Evolutionary conservation across 2,888 invertebrate species (phyloP), one percentile per base, ranked within the genome.

Genomic region (Chrysodeixis includens): DNA sequence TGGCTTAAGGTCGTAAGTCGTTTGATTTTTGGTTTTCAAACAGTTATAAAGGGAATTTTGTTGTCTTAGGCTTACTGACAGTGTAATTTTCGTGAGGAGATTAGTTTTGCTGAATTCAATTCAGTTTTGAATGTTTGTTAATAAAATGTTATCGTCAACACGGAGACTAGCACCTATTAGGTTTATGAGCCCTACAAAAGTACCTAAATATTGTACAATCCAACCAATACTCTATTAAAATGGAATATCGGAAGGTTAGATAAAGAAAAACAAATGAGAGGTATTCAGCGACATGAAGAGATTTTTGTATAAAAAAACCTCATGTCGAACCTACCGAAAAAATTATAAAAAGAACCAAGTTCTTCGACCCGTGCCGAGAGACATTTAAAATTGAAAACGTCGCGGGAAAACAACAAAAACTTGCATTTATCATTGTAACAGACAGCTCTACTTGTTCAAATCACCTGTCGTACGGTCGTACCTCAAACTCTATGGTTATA

Each of bases 51-150:
- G 18, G 30, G 10, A 54, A 30, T 12, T 20, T 60, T 53, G 59
- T 55, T 9, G 18, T 54, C 52, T 52, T 40, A 53, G 30, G 18
- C 20, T 55, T 52, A 44, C 22, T 58, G 81, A 74, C 76, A 58
- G 62, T 14, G 62, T 66, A 54, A 68, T 78, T 81, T 74, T 51
- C n/a, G 12, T 62, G 30, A 44, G 59, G 32, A 63, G 64, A 65
- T 74, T 78, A 52, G 52, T 30, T 64, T 77, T 49, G 6, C 35
- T 35, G 22, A 35, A 59, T 56, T 64, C 54, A 62, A 35, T 66
- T 73, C 30, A 30, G 32, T 58, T 72, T 20, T 44, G 7, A 53
- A 60, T 53, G 56, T 68, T 57, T 30, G 76, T 62, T 72, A 54
- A 26, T 77, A 20, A 5, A 12, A 46, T 44, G 35, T 30, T 14